Conservation (phyloP, 2,797 vertebrate species). For the Chrysocyon brachyurus region DNA sequence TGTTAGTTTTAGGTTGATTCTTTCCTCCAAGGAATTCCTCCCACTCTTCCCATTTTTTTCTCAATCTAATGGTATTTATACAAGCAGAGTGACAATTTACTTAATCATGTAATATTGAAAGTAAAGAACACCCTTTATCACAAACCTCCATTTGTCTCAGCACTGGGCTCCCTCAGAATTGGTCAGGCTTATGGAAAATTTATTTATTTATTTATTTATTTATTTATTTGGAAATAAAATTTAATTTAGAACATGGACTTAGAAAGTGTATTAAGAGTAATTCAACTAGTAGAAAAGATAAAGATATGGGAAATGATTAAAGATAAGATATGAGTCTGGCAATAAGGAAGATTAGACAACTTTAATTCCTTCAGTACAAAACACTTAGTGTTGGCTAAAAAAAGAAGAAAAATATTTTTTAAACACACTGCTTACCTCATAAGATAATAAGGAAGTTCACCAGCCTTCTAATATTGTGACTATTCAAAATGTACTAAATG, state of each 20-base stretch:
- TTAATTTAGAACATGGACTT: not conserved
- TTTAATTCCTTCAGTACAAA: slow-evolving; percentile 20
- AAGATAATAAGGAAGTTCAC: slow-evolving; percentile 44
- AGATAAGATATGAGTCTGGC: not conserved
- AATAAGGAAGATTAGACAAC: not conserved
- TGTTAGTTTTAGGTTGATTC: slow-evolving; percentile 16
- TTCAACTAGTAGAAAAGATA: not conserved
- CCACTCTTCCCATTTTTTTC: not conserved
- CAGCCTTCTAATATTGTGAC: not conserved
- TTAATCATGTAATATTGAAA: slow-evolving; percentile 42
- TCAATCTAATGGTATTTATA: not conserved
- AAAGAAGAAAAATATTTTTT: not conserved
- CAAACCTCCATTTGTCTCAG: too few relatives aligned
- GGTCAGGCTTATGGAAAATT: not conserved
- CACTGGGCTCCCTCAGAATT: too few relatives aligned
- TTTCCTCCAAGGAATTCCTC: not conserved
- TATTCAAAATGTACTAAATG: slow-evolving; percentile 52
- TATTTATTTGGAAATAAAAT: not conserved
- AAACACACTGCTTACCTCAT: slow-evolving; percentile 8
- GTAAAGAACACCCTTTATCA: not conserved
- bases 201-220: too few relatives aligned
- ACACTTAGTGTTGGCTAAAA: not conserved
- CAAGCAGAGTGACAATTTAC: slow-evolving; percentile 6
- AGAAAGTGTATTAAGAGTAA: not conserved
- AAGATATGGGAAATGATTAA: not conserved